Evolutionary conservation across 2,888 invertebrate species (phyloP).

Genomic region (Girardia tigrina): DNA sequence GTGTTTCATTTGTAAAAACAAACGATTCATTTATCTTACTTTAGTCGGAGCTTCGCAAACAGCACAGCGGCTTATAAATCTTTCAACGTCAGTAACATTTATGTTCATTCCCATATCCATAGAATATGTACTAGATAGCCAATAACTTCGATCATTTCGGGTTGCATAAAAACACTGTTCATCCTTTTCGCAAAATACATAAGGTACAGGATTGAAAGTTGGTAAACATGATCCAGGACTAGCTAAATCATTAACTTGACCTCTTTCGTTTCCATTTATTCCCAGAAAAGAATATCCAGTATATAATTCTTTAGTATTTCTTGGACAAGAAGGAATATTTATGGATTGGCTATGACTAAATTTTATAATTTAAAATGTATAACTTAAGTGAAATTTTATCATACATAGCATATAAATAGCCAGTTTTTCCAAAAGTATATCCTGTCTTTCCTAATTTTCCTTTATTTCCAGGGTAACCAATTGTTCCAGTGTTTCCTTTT

Average conservation of each 20-base stretch:
- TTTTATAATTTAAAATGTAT: background rate
- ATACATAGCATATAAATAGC: slow-evolving; percentile 18
- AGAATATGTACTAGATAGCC: slow-evolving; percentile 78
- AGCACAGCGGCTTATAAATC: slow-evolving; percentile 58
- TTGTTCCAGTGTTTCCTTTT: background rate
- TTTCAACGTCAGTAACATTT: slow-evolving; percentile 38
- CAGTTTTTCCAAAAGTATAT: background rate
- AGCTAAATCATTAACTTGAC: slow-evolving; percentile 21
- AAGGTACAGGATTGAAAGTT: slow-evolving; percentile 90
- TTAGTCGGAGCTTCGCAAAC: slow-evolving; percentile 67
- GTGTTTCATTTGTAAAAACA: too few relatives aligned
- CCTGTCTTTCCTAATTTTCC: slow-evolving; percentile 8
- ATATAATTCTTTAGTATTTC: background rate
- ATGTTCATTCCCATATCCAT: slow-evolving; percentile 67
- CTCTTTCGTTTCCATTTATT: slow-evolving; percentile 18
- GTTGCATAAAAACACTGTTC: slow-evolving; percentile 84
- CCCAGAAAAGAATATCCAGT: slow-evolving; percentile 28
- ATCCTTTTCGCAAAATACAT: slow-evolving; percentile 81
- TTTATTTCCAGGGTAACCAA: slow-evolving; percentile 23
- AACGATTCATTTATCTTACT: too few relatives aligned
- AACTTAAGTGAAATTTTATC: background rate
- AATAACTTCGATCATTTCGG: slow-evolving; percentile 89
- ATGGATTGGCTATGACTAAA: slow-evolving; percentile 29
- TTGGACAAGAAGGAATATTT: slow-evolving; percentile 10
- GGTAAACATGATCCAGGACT: slow-evolving; percentile 77